Evolutionary conservation across 2,888 invertebrate species (phyloP), one percentile per base, ranked within the genome.

Genomic region (Microchrysa polita): DNA sequence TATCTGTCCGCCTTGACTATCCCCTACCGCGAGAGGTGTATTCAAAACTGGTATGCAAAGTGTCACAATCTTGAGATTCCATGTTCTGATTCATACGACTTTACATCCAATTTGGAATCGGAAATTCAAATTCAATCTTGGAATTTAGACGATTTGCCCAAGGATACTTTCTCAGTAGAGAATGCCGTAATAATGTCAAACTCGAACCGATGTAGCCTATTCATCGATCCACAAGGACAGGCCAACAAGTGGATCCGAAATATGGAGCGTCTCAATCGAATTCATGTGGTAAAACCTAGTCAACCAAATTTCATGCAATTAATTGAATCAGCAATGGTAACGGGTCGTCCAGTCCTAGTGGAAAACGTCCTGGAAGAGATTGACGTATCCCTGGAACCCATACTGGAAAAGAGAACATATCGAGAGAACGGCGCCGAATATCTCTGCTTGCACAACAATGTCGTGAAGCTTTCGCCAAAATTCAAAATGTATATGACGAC

Each of bases 241-340:
- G 96, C 96, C 40, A 95, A 95, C 81, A 94, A 93, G 81, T 96
- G 96, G 96, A 90, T 96, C 42, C 90, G 93, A 78, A 93, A 93
- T 79, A 92, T 94, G 92, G 96, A 95, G 82, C 82, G 86, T 76
- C 79, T 81, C 59, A 84, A 85, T 80, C 81, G 82, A 0, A 73
- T 85, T 1, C 81, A 79, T 22, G 80, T 81, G 1, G 81, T 84
- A 1, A 83, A 85, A 75, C 83, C 84, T 67, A 83, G 82, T 72
- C 84, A 85, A 76, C 72, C 80, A 18, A 81, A 83, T 76, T 86
- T 83, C 72, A 84, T 85, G 83, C 83, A 81, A 75, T 67, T 82
- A 1, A 81, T 93, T 67, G 92, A 92, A 78, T 88, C 92, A 61
- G 90, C 90, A 0, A 86, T 93, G 63, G 88, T 93, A 78, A 89